Conservation (phyloP, 2,888 invertebrate genomes). For the Synanthedon formicaeformis region DNA sequence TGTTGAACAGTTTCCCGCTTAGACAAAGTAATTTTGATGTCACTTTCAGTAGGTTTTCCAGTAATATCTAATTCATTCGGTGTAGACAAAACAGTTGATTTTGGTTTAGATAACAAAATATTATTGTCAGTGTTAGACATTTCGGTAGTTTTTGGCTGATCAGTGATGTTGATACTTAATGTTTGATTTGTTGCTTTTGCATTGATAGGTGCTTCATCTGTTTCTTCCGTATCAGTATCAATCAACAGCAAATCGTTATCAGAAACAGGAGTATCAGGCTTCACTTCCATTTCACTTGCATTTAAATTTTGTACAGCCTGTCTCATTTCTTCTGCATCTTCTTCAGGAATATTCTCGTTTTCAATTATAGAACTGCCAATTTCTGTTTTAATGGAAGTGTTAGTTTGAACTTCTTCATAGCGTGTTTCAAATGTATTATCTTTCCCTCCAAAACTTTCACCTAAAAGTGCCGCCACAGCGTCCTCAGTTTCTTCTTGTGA, state of each 20-base stretch:
- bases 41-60: constrained; percentile 31
- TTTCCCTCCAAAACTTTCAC: constrained; percentile 84
- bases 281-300: constrained; percentile 77
- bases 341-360: constrained; percentile 73
- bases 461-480: constrained; percentile 88
- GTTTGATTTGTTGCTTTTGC: constrained; percentile 45
- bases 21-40: constrained; percentile 37
- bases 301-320: constrained; percentile 86
- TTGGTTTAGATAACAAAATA: constrained; percentile 61
- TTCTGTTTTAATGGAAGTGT: constrained; percentile 42
- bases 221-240: constrained; percentile 87
- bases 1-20: constrained; percentile 43
- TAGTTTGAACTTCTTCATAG: constrained; percentile 64
- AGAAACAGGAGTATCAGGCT: constrained; percentile 87
- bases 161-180: constrained; percentile 21
- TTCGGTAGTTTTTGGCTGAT: constrained; percentile 47
- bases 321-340: constrained; percentile 85
- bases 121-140: constrained; percentile 26
- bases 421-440: constrained; percentile 67
- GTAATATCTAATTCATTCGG: constrained; percentile 21
- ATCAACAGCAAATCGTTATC: constrained; percentile 87
- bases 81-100: constrained; percentile 30
- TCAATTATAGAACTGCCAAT: constrained; percentile 55
- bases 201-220: constrained; percentile 66
- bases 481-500: constrained; percentile 94